phyloP scores from a whole-genome alignment of 2,113 vertebrate species.

The Balaeniceps rex region DNA sequence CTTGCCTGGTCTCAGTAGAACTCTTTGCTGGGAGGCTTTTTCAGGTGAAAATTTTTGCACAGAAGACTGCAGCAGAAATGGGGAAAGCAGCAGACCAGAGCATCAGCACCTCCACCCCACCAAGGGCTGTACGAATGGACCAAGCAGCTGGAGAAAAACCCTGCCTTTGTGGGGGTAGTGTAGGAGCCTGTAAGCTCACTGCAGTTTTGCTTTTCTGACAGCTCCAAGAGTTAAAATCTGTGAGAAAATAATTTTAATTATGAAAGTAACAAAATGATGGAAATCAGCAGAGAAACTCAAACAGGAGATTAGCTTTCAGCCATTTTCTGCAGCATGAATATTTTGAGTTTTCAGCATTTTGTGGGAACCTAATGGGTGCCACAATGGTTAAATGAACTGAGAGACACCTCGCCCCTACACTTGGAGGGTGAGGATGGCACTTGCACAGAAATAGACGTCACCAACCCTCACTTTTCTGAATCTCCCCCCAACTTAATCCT shows the following conservation, averaged over 20 bases:
- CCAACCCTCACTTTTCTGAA: conserved; percentile 1
- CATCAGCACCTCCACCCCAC: background rate
- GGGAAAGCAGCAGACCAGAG: fast-evolving
- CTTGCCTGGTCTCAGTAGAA: background rate
- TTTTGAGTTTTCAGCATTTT: background rate
- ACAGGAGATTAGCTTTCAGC: background rate
- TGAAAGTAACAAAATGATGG: background rate
- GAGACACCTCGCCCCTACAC: conserved; percentile 8
- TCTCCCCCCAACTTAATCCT: background rate
- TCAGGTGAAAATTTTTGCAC: background rate
- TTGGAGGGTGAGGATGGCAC: background rate
- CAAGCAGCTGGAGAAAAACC: background rate
- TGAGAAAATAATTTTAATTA: background rate
- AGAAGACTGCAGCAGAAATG: background rate
- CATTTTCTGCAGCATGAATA: background rate
- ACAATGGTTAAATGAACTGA: background rate
- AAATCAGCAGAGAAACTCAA: background rate
- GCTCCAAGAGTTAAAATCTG: background rate
- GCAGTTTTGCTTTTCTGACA: background rate
- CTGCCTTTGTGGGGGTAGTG: background rate
- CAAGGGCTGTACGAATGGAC: background rate
- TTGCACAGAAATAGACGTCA: background rate
- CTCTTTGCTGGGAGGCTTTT: background rate
- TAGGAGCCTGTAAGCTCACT: background rate
- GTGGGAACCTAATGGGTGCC: background rate